Conservation (phyloP, 2,888 invertebrate species). For the Thymelicus lineola region DNA sequence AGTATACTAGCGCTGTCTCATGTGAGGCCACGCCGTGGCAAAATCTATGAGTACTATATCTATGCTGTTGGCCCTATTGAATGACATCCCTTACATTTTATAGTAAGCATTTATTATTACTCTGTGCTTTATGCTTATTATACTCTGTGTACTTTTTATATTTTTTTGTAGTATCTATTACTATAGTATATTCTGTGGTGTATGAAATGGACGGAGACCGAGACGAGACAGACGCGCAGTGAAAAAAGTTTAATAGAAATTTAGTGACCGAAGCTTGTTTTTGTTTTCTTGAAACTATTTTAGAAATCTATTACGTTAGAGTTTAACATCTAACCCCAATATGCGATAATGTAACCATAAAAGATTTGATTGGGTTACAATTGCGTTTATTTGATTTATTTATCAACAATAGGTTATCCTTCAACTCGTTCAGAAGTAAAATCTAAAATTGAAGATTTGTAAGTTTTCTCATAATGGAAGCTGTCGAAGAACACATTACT, state of each 20-base stretch:
- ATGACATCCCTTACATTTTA: too few relatives aligned
- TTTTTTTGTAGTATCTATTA: too few relatives aligned
- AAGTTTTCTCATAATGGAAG: slow-evolving; percentile 55
- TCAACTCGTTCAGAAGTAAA: slow-evolving; percentile 32
- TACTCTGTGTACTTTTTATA: too few relatives aligned
- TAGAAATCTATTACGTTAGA: slow-evolving; percentile 25
- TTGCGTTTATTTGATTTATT: slow-evolving; percentile 57
- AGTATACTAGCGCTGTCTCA: too few relatives aligned
- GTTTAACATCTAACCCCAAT: slow-evolving; percentile 13
- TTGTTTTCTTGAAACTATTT: slow-evolving; percentile 34
- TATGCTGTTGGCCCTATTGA: too few relatives aligned
- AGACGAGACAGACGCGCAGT: slow-evolving; percentile 45
- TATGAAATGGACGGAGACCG: slow-evolving; percentile 48
- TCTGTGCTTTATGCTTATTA: too few relatives aligned
- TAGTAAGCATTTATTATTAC: too few relatives aligned
- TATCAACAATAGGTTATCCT: slow-evolving; percentile 58
- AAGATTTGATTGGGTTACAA: slow-evolving; percentile 36
- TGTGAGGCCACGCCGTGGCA: too few relatives aligned
- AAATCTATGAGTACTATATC: too few relatives aligned
- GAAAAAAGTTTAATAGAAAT: slow-evolving; percentile 46
- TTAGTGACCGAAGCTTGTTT: slow-evolving; percentile 36
- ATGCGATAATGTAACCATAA: slow-evolving; percentile 41
- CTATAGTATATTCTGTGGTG: neutral
- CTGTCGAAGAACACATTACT: slow-evolving; percentile 55
- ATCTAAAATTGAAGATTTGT: slow-evolving; percentile 31